Base-by-base conservation (phyloP, 2,797 vertebrate genomes). In the Arnoldichthys spilopterus region DNA sequence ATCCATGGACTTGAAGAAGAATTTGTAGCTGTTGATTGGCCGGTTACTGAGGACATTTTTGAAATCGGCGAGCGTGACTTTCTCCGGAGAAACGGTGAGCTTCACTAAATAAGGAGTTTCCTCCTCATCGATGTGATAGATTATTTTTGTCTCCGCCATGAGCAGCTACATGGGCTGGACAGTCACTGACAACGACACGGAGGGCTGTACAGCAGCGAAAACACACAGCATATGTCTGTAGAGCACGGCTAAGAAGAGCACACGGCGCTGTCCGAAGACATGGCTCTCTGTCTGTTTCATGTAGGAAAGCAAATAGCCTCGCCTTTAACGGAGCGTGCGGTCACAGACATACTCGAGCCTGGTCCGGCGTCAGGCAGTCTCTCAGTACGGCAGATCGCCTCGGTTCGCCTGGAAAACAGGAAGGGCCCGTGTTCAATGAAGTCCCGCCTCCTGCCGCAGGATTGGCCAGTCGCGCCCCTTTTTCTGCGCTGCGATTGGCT, bases 1-100 rank as follows among this genome's bases (percentile, higher is more conserved):
- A 90, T 99, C 97, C 97, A 99, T 99, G 77, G 97, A 99, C 92
- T 99, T 99, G 93, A 99, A 99, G 94, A 98, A 99, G 93, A 99
- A 99, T 95, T 99, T 99, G 94, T 98, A 99, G 95, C 93, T 95
- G 84, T 96, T 95, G 89, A 95, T 94, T 18, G 97, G 96, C 70
- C 97, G 95, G 85, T 96, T 97, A 94, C 96, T 96, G 91, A 99
- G 97, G 90, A 99, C 97, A 96, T 95, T 95, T 94, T 99, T 99
- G 89, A 99, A 98, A 94, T 99, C 97, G 59, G 96, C 95, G 91
- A 99, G 91, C 77, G 97, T 98, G 92, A 98, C 97, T 94, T 95
- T 96, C 75, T 98, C 97, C 0, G 97, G 97, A 85, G 96, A 90
- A 83, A 98, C 95, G 24, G 95, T 93, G 90, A 99, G 91, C 84